phyloP scores from a whole-genome alignment of 2,797 vertebrate species.

The Antrozous pallidus region DNA sequence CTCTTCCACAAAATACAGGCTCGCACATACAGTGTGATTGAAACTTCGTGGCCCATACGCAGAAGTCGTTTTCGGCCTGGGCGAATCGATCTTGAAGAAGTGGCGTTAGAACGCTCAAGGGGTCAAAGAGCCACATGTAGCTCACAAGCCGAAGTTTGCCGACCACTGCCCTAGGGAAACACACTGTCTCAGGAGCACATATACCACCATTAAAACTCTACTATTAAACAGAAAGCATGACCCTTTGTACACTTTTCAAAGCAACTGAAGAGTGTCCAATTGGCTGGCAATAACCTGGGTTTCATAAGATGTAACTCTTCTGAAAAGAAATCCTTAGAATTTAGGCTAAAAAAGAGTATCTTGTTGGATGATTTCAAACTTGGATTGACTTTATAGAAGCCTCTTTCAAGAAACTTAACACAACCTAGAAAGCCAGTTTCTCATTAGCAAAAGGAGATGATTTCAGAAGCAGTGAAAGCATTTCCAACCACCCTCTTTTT shows the following conservation, averaged over 20 bases:
- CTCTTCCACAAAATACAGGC: too few species aligned
- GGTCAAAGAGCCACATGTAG: too few species aligned
- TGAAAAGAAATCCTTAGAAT: not conserved
- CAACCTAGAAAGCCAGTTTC: not conserved
- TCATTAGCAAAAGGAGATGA: constrained; percentile 11
- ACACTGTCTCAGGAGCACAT: not conserved
- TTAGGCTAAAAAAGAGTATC: not conserved
- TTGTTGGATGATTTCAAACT: constrained; percentile 16
- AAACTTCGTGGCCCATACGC: too few species aligned
- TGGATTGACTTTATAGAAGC: constrained; percentile 19
- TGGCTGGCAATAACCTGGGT: not conserved
- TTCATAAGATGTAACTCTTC: constrained; percentile 24
- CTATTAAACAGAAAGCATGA: not conserved
- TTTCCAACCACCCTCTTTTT: not conserved
- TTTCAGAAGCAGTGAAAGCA: not conserved
- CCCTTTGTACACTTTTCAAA: not conserved
- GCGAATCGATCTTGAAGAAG: too few species aligned
- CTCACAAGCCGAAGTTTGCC: too few species aligned
- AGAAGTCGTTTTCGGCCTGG: too few species aligned
- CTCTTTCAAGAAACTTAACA: constrained; percentile 10
- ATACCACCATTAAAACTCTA: not conserved
- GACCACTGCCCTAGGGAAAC: not conserved
- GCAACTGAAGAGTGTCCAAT: not conserved
- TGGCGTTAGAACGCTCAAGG: too few species aligned
- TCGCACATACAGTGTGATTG: too few species aligned